A percentile compares a stretch with the other conserved stretches of the same genome.
Evolutionary conservation across 1,140 invertebrate genomes (phyloP).

Genomic region (Heliconius eleuchia): DNA sequence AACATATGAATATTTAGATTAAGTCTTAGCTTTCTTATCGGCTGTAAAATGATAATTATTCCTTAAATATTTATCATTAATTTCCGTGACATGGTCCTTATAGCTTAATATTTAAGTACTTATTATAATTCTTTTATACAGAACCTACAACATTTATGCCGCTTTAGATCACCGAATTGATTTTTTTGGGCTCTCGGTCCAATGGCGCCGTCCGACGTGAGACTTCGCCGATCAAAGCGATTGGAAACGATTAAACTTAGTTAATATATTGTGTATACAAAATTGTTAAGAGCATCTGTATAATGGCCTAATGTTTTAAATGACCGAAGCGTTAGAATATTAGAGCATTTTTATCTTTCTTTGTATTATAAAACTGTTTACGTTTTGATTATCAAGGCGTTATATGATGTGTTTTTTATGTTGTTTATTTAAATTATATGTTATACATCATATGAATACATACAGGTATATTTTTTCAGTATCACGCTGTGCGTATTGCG

Average conservation of each 20-base stretch:
- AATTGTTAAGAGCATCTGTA: slow-evolving; percentile 8
- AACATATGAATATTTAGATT: too few relatives aligned
- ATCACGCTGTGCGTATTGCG: too few relatives aligned
- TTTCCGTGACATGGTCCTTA: too few relatives aligned
- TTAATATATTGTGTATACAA: slow-evolving; percentile 44
- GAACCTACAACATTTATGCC: not conserved
- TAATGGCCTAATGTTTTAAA: slow-evolving; percentile 10
- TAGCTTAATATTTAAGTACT: not conserved
- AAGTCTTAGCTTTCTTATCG: too few relatives aligned
- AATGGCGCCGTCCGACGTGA: slow-evolving; percentile 47
- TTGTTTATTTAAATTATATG: not conserved
- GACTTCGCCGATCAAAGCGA: slow-evolving; percentile 56
- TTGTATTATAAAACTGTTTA: not conserved
- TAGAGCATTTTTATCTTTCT: not conserved
- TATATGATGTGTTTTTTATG: not conserved
- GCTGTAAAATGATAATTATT: too few relatives aligned
- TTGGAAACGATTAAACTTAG: slow-evolving; percentile 56
- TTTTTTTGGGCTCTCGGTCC: slow-evolving; percentile 36
- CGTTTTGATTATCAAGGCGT: not conserved
- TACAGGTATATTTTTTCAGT: too few relatives aligned
- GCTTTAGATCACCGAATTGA: slow-evolving; percentile 30
- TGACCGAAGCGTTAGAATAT: not conserved
- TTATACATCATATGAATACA: too few relatives aligned
- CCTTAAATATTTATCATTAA: too few relatives aligned
- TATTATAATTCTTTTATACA: not conserved